phyloP scores from a whole-genome alignment of 2,888 invertebrate genomes.

The Argyresthia albistria region DNA sequence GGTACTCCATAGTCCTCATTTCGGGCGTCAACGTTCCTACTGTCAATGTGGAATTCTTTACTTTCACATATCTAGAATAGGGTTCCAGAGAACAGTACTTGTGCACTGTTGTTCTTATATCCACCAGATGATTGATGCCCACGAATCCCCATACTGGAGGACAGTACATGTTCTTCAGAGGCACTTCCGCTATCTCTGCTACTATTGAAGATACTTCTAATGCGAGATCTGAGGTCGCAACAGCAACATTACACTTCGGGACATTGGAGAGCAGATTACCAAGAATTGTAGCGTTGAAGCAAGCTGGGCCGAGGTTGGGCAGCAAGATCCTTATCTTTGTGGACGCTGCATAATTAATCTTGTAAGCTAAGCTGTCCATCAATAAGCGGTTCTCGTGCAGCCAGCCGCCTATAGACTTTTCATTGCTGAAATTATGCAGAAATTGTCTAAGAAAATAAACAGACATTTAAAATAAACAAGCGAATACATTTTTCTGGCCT shows the following conservation, averaged over 20 bases:
- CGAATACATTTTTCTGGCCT: too few relatives aligned
- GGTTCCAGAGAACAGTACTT: slow-evolving; percentile 64
- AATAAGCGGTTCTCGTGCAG: slow-evolving; percentile 32
- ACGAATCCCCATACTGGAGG: slow-evolving; percentile 78
- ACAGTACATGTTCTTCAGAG: slow-evolving; percentile 61
- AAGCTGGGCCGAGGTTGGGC: slow-evolving; percentile 68
- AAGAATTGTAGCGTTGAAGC: slow-evolving; percentile 70
- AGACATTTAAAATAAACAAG: too few relatives aligned
- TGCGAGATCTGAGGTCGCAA: slow-evolving; percentile 71
- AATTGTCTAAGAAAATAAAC: too few relatives aligned
- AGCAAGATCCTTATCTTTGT: slow-evolving; percentile 61
- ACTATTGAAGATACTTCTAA: slow-evolving; percentile 47
- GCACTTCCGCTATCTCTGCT: slow-evolving; percentile 55
- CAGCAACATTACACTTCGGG: slow-evolving; percentile 62
- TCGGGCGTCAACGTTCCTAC: slow-evolving; percentile 63
- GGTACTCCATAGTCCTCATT: slow-evolving; percentile 66
- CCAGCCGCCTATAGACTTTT: slow-evolving; percentile 46
- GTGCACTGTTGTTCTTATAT: slow-evolving; percentile 65
- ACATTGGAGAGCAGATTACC: slow-evolving; percentile 42
- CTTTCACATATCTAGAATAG: slow-evolving; percentile 57
- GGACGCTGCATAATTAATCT: slow-evolving; percentile 62
- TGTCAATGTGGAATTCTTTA: slow-evolving; percentile 58
- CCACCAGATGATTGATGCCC: slow-evolving; percentile 69
- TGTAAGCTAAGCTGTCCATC: slow-evolving; percentile 52
- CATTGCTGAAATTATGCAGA: slow-evolving; percentile 23